Base-by-base conservation (phyloP, 2,888 invertebrate genomes). In the Meganola albula region DNA sequence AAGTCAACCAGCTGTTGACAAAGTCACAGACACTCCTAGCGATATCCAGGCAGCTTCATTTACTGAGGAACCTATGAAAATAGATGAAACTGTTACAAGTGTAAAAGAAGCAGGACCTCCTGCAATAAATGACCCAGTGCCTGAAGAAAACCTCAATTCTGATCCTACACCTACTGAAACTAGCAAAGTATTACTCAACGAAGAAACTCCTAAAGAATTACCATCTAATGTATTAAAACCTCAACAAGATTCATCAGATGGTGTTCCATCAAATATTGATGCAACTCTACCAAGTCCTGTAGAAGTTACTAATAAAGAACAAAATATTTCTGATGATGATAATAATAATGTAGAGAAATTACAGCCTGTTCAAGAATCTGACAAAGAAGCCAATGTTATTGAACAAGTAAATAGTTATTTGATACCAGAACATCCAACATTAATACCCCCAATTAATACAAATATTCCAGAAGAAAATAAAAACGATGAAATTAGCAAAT, bases 261-360 rank as follows among this genome's bases (percentile, higher is more conserved):
- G 44, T 46, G 51, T 46, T 34, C 58, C 50, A 18, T 31, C 38
- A 31, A 44, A 35, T 16, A 46, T 27, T 34, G 44, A 53, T 11
- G 30, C 45, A 24, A 8, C 27, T 26, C 31, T 49, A 37, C n/a
- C 42, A 68, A 49, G 55, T 65, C 36, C 57, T 65, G 51, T 58
- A 65, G 10, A 59, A 59, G 39, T 29, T 54, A 38, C 29, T 45
- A 58, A 61, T 21, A 45, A 44, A 40, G 73, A 72, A 50, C 54
- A 57, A 44, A 74, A 71, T 48, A 45, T 40, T 32, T 65, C 68
- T 36, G n/a, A 34, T 51, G 10, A 32, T 44, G 18, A n/a, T n/a
- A 34, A 50, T 22, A 45, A 31, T 28, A 48, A 53, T 34, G 10
- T 34, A 25, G 38, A 48, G 2, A 45, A 48, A 43, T 20, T 42